phyloP scores from a whole-genome alignment of 1,140 invertebrate genomes.

The Batillaria attramentaria region DNA sequence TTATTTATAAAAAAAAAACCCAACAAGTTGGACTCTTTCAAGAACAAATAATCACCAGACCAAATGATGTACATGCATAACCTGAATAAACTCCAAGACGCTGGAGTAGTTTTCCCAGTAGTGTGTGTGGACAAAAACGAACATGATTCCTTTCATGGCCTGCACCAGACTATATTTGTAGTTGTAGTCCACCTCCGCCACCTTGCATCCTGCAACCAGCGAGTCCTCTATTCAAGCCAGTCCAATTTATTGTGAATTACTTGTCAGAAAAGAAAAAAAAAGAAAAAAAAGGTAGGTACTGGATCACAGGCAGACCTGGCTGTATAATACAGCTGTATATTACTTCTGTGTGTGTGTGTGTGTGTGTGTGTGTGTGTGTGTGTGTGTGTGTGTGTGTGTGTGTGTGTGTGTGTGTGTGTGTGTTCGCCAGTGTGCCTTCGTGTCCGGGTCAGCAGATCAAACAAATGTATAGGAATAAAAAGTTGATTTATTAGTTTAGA shows the following conservation, averaged over 20 bases:
- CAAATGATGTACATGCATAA: background rate
- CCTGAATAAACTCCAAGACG: background rate
- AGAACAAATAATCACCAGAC: background rate
- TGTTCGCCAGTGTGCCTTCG: background rate
- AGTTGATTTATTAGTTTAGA: no score
- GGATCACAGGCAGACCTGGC: background rate
- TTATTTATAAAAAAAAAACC: background rate
- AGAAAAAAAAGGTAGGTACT: background rate
- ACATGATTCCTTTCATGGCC: constrained; percentile 21
- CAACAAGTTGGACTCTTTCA: background rate
- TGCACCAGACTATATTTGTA: constrained; percentile 22
- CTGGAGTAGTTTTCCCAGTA: constrained; percentile 23
- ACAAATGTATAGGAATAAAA: no score
- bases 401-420: constrained; percentile 2
- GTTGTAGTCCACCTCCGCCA: constrained; percentile 27
- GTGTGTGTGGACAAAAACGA: constrained; percentile 20
- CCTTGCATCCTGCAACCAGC: constrained; percentile 1
- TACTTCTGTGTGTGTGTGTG: background rate
- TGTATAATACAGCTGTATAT: background rate
- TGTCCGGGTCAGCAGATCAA: no score
- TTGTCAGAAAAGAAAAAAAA: background rate
- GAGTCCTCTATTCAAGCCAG: background rate
- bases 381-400: background rate
- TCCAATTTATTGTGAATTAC: background rate
- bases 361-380: background rate